These are phyloP conservation scores for Gymnothorax javanicus DNA, from an alignment of 2,797 vertebrate species.

Conservation along the genomic window DNA sequence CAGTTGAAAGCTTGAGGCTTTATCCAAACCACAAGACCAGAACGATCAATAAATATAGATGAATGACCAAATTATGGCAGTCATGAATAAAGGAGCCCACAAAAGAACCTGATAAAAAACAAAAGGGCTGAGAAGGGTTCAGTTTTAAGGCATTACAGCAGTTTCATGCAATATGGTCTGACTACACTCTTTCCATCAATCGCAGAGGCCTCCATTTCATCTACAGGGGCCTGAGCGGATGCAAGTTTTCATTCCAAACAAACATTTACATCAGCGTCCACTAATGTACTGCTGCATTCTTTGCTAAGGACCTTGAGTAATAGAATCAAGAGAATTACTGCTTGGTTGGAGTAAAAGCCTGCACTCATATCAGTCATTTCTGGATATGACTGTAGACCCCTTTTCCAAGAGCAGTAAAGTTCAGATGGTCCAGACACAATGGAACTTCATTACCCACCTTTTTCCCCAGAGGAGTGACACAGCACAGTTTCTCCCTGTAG, in stretches of 20 bases:
- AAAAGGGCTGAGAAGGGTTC: background rate
- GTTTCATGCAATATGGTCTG: background rate
- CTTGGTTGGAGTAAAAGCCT: no score
- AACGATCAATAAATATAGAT: background rate
- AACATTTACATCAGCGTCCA: no score
- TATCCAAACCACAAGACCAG: background rate
- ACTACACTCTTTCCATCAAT: background rate
- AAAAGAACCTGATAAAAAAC: background rate
- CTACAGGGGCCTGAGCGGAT: slow-evolving; percentile 44
- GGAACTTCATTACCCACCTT: slow-evolving; percentile 64
- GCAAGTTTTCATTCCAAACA: no score
- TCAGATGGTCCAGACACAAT: no score
- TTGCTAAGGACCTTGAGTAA: no score
- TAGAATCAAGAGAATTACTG: no score
- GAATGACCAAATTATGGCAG: background rate
- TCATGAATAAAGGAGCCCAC: background rate
- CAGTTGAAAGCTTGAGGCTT: background rate
- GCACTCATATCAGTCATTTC: no score
- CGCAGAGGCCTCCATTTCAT: slow-evolving; percentile 64
- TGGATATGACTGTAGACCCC: no score
- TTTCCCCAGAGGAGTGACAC: slow-evolving; percentile 60
- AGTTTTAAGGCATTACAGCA: background rate
- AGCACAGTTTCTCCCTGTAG: slow-evolving; percentile 77
- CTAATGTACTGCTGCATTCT: no score
- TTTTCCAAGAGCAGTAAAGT: no score